Evolutionary conservation across 2,888 invertebrate species (phyloP).

Genomic region (Scotopteryx bipunctaria): DNA sequence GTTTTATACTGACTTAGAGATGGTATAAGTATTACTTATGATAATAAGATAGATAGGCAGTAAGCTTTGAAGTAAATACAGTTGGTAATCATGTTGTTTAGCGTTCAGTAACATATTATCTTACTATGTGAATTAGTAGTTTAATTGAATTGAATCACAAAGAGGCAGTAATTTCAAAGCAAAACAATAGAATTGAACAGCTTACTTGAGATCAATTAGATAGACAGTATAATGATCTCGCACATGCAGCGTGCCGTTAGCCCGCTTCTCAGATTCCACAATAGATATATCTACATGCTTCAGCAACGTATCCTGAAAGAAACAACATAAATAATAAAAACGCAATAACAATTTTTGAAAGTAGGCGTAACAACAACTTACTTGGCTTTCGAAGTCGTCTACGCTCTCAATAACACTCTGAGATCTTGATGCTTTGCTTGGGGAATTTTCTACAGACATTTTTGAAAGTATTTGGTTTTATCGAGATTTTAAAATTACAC

Average conservation of each 20-base stretch:
- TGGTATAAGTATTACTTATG: too few relatives aligned
- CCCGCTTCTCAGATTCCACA: slow-evolving; percentile 89
- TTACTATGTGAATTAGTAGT: slow-evolving; percentile 1
- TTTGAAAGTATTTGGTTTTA: slow-evolving; percentile 28
- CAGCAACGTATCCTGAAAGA: slow-evolving; percentile 85
- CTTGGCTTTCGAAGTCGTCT: slow-evolving; percentile 70
- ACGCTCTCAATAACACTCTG: slow-evolving; percentile 61
- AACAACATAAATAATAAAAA: slow-evolving; percentile 36
- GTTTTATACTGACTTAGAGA: too few relatives aligned
- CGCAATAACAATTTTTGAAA: slow-evolving; percentile 42
- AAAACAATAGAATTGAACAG: slow-evolving; percentile 52
- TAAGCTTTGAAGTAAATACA: too few relatives aligned
- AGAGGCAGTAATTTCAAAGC: slow-evolving; percentile 45
- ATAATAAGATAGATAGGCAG: too few relatives aligned
- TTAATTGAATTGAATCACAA: slow-evolving; percentile 43
- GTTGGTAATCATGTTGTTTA: too few relatives aligned
- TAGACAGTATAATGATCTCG: slow-evolving; percentile 91
- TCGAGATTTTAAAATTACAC: slow-evolving; percentile 3
- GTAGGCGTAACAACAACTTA: slow-evolving; percentile 63
- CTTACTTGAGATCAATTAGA: slow-evolving; percentile 90
- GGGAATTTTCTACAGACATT: slow-evolving; percentile 66
- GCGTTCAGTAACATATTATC: not conserved
- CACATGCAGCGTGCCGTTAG: slow-evolving; percentile 88
- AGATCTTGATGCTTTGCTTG: slow-evolving; percentile 60
- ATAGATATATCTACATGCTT: slow-evolving; percentile 90